phyloP scores from a whole-genome alignment of 2,888 invertebrate genomes.

The Dasypolia templi region DNA sequence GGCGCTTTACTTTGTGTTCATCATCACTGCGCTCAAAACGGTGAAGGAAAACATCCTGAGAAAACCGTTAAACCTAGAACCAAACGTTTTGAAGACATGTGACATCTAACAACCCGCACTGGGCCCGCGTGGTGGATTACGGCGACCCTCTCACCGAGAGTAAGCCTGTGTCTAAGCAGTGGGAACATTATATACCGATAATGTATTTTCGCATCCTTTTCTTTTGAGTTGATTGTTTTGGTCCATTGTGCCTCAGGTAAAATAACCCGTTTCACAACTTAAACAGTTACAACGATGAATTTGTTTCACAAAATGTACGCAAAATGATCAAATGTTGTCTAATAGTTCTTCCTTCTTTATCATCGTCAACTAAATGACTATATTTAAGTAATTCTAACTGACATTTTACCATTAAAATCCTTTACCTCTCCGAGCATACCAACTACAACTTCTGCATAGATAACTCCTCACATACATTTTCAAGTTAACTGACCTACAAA shows the following conservation, averaged over 20 bases:
- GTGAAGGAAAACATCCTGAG: too few species aligned
- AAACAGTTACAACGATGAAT: background rate
- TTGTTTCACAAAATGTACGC: background rate
- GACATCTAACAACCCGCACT: too few species aligned
- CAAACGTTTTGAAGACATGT: too few species aligned
- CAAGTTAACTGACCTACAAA: slow-evolving; percentile 7
- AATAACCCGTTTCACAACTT: slow-evolving; percentile 3
- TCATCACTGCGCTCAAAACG: too few species aligned
- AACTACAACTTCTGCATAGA: background rate
- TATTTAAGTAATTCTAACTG: background rate
- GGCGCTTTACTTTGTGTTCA: too few species aligned
- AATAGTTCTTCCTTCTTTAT: background rate
- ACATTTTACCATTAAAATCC: too few species aligned
- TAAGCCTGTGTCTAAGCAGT: too few species aligned
- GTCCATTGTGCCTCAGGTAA: background rate
- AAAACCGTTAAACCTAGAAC: too few species aligned
- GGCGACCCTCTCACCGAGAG: too few species aligned
- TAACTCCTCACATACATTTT: slow-evolving; percentile 8
- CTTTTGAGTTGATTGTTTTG: background rate
- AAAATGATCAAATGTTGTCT: background rate
- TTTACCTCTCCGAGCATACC: background rate
- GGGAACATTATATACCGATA: too few species aligned
- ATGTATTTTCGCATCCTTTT: slow-evolving; percentile 17
- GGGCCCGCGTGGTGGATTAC: too few species aligned
- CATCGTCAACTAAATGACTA: background rate